A percentile compares a stretch with the other conserved stretches of the same genome.
Evolutionary conservation across 2,888 invertebrate species (phyloP).

Genomic region (Timema podura): DNA sequence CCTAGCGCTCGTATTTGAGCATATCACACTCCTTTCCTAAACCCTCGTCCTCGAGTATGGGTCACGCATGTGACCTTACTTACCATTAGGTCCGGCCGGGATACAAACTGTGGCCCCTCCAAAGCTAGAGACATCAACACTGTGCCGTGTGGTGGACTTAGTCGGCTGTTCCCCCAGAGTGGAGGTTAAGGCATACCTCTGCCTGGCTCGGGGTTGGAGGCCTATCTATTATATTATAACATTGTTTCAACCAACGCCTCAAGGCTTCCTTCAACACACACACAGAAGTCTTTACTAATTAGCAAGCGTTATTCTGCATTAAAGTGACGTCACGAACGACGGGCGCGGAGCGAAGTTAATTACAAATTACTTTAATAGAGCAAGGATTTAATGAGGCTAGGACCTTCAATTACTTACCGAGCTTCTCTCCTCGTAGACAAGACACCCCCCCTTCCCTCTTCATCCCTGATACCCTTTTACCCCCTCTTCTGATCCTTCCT

Average conservation of each 20-base stretch:
- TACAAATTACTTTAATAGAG: slow-evolving; percentile 42
- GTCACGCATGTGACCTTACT: too few relatives aligned
- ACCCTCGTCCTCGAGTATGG: too few relatives aligned
- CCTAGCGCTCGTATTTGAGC: too few relatives aligned
- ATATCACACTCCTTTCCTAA: too few relatives aligned
- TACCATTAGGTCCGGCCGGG: too few relatives aligned
- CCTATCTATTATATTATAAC: slow-evolving; percentile 25
- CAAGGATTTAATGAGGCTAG: slow-evolving; percentile 41
- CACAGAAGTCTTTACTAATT: slow-evolving; percentile 30
- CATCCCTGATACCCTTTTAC: slow-evolving; percentile 6
- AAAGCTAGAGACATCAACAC: too few relatives aligned
- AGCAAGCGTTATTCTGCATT: slow-evolving; percentile 34
- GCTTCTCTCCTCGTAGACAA: slow-evolving; percentile 27
- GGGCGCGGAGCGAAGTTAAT: slow-evolving; percentile 37
- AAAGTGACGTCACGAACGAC: slow-evolving; percentile 31
- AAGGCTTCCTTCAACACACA: slow-evolving; percentile 7
- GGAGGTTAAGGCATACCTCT: slow-evolving; percentile 14
- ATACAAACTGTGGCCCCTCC: too few relatives aligned
- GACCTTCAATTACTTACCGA: slow-evolving; percentile 35
- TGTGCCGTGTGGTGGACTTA: too few relatives aligned
- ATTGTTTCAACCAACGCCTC: slow-evolving; percentile 20
- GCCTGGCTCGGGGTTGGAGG: slow-evolving; percentile 13
- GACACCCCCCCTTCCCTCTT: slow-evolving; percentile 24
- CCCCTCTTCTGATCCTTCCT: slow-evolving; percentile 5
- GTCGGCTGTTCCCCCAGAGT: too few relatives aligned